These are phyloP conservation scores for Oscheius sp. DNA, from an alignment of 2,888 invertebrate genomes.

Conservation along the genomic window DNA sequence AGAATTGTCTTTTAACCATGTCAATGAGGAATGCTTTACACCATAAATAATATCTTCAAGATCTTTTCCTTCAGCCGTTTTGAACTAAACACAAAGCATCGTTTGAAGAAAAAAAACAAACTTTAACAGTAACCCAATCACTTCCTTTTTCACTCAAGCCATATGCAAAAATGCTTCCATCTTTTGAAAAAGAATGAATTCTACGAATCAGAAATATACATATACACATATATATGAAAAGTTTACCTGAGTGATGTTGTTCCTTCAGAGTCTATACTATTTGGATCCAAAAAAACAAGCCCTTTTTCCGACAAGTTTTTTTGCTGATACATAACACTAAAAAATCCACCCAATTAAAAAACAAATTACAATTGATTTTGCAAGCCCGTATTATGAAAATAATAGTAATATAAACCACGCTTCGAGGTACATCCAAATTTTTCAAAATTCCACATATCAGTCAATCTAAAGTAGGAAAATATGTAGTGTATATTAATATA, in stretches of 20 bases:
- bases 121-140: constrained; percentile 34
- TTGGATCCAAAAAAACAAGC: constrained; percentile 90
- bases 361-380: constrained; percentile 87
- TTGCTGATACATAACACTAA: constrained; percentile 89
- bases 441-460: constrained; percentile 93
- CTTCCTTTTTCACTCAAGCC: constrained; percentile 82
- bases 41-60: constrained; percentile 87
- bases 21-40: constrained; percentile 88
- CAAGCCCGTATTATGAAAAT: constrained; percentile 89
- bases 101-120: background rate
- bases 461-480: constrained; percentile 75
- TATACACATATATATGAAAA: background rate
- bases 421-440: constrained; percentile 88
- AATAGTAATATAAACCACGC: constrained; percentile 87
- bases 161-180: constrained; percentile 89
- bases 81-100: constrained; percentile 55
- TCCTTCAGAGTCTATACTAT: constrained; percentile 88
- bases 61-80: constrained; percentile 78
- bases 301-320: constrained; percentile 80
- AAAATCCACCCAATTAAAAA: constrained; percentile 32
- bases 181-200: constrained; percentile 80
- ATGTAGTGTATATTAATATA: constrained; percentile 42
- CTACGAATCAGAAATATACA: background rate
- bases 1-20: constrained; percentile 93
- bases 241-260: constrained; percentile 80